Evolutionary conservation across 30 jellyfish, hydroid and myxozoan species (phyloP).

Genomic region (Chironex yamaguchii): DNA sequence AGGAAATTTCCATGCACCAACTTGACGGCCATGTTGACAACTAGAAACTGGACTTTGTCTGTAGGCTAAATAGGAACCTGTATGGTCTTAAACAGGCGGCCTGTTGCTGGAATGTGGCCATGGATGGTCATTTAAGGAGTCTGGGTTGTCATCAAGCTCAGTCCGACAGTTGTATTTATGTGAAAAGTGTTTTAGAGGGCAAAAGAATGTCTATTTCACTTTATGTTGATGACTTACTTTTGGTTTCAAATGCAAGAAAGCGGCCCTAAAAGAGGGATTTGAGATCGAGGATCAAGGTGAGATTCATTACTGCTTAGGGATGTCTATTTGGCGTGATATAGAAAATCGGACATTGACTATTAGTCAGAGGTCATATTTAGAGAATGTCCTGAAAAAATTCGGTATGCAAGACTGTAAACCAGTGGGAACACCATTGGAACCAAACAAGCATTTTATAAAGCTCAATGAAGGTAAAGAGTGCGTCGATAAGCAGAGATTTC

Average conservation of each 20-base stretch:
- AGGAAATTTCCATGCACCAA: conserved; percentile 62
- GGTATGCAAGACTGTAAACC: conserved; percentile 62
- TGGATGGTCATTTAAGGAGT: conserved; percentile 39
- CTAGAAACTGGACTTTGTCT: conserved; percentile 48
- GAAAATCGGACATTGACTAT: conserved; percentile 39
- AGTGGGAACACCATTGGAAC: conserved; percentile 63
- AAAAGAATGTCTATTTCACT: conserved; percentile 44
- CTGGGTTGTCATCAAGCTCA: conserved; percentile 29
- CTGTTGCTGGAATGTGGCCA: conserved; percentile 70
- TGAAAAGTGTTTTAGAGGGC: conserved; percentile 28
- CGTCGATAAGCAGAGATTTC: conserved; percentile 17
- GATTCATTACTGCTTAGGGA: conserved; percentile 47
- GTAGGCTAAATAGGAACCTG: conserved; percentile 50
- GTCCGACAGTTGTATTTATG: conserved; percentile 39
- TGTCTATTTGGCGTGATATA: conserved; percentile 38
- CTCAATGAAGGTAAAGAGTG: conserved; percentile 35
- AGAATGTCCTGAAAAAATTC: conserved; percentile 42
- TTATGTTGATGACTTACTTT: conserved; percentile 53
- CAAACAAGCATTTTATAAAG: conserved; percentile 44
- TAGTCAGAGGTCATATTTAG: conserved; percentile 36
- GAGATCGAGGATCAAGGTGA: conserved; percentile 51
- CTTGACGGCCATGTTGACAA: conserved; percentile 62
- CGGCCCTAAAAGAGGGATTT: conserved; percentile 20
- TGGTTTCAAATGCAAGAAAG: conserved; percentile 49
- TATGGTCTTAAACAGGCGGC: conserved; percentile 77